Conservation (phyloP, 2,888 invertebrate species). For the Cantharis rustica region DNA sequence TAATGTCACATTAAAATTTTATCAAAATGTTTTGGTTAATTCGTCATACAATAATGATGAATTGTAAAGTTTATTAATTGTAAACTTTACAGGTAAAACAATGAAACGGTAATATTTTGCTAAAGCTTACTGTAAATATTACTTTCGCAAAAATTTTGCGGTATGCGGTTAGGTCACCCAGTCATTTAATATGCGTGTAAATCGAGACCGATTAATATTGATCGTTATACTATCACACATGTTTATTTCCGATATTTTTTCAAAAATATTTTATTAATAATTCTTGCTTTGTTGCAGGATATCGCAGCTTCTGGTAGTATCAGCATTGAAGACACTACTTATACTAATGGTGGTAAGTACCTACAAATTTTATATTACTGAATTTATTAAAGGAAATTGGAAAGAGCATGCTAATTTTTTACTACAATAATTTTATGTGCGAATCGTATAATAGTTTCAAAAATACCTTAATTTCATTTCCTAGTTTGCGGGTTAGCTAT, state of each 20-base stretch:
- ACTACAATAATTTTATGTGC: too few species aligned
- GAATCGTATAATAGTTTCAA: too few species aligned
- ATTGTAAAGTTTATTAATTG: not conserved
- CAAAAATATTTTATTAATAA: slow-evolving; percentile 1
- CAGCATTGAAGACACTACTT: slow-evolving; percentile 39
- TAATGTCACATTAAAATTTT: slow-evolving; percentile 17
- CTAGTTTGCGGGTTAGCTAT: too few species aligned
- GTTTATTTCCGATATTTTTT: slow-evolving; percentile 13
- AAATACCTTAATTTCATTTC: too few species aligned
- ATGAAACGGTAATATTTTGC: not conserved
- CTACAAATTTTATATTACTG: not conserved
- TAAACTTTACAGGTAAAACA: not conserved
- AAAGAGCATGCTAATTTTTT: not conserved
- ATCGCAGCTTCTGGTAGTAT: slow-evolving; percentile 41
- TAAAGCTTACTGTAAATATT: slow-evolving; percentile 9
- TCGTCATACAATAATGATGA: not conserved
- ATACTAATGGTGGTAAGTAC: slow-evolving; percentile 42
- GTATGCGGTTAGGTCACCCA: slow-evolving; percentile 28
- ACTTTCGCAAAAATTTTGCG: slow-evolving; percentile 19
- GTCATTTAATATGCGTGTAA: slow-evolving; percentile 26
- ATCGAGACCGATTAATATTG: slow-evolving; percentile 15
- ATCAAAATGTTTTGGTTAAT: slow-evolving; percentile 9
- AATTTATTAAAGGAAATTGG: not conserved
- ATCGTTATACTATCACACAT: slow-evolving; percentile 9
- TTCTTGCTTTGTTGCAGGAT: slow-evolving; percentile 39